phyloP scores from a whole-genome alignment of 35 echinoderm and acorn worm genomes.

The Holothuria glaberrima region DNA sequence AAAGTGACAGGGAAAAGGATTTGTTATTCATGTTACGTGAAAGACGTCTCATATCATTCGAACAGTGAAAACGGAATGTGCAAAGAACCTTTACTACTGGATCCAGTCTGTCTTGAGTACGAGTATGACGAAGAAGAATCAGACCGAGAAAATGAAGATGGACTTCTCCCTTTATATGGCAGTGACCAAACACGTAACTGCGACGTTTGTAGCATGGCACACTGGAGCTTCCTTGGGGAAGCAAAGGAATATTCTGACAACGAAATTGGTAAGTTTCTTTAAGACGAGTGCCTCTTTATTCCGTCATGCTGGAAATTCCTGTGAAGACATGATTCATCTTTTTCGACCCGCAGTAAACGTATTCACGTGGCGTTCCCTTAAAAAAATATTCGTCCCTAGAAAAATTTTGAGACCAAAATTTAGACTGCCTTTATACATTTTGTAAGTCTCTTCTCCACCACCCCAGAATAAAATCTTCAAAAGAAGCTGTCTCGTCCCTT shows the following conservation, averaged over 20 bases:
- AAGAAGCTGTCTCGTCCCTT: too few species aligned
- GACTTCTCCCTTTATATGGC: not conserved
- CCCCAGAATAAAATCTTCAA: too few species aligned
- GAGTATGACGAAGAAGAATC: constrained; percentile 10
- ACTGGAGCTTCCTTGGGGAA: constrained; percentile 8
- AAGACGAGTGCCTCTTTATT: too few species aligned
- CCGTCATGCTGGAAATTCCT: too few species aligned
- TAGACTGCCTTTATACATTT: too few species aligned
- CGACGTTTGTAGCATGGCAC: not conserved
- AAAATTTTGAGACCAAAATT: too few species aligned
- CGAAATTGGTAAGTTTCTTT: not conserved
- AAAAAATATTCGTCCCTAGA: too few species aligned
- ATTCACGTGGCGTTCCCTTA: too few species aligned
- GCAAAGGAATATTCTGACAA: not conserved
- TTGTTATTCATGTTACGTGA: constrained; percentile 13
- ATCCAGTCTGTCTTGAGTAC: constrained; percentile 20
- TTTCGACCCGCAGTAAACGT: too few species aligned
- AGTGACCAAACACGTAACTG: not conserved
- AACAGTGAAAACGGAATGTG: too few species aligned
- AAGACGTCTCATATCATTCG: not conserved
- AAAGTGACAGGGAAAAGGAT: not conserved
- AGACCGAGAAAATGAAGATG: not conserved
- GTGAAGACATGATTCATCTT: too few species aligned
- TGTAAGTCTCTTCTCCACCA: too few species aligned
- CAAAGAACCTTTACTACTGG: not conserved